These are phyloP conservation scores for Chloropsis cyanopogon DNA, from an alignment of 2,113 vertebrate genomes.

Conservation along the genomic window DNA sequence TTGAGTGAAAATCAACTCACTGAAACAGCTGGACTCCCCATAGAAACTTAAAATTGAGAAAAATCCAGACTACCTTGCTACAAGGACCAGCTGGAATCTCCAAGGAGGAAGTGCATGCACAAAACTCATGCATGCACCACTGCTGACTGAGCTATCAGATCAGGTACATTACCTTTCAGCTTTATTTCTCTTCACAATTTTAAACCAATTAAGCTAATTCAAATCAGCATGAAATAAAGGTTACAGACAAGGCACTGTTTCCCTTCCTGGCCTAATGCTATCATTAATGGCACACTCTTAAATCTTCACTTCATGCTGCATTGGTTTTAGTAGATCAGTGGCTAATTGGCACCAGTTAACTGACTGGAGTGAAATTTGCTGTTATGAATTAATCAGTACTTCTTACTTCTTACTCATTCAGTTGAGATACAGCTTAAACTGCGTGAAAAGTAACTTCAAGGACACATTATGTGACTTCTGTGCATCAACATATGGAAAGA, in stretches of 20 bases:
- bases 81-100: background rate
- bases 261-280: background rate
- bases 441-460: background rate
- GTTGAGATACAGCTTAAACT: background rate
- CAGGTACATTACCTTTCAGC: background rate
- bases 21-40: background rate
- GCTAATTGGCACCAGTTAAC: background rate
- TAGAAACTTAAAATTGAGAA: background rate
- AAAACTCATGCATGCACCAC: background rate
- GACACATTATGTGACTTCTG: background rate
- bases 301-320: background rate
- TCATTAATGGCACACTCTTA: background rate
- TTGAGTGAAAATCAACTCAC: background rate
- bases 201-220: background rate
- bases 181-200: background rate
- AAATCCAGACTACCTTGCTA: background rate
- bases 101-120: background rate
- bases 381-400: background rate
- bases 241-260: background rate
- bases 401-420: background rate
- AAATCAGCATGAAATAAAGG: background rate
- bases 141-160: background rate
- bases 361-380: background rate
- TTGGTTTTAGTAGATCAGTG: background rate
- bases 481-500: background rate